phyloP scores from a whole-genome alignment of 2,888 invertebrate species.

The Cynaeus angustus region DNA sequence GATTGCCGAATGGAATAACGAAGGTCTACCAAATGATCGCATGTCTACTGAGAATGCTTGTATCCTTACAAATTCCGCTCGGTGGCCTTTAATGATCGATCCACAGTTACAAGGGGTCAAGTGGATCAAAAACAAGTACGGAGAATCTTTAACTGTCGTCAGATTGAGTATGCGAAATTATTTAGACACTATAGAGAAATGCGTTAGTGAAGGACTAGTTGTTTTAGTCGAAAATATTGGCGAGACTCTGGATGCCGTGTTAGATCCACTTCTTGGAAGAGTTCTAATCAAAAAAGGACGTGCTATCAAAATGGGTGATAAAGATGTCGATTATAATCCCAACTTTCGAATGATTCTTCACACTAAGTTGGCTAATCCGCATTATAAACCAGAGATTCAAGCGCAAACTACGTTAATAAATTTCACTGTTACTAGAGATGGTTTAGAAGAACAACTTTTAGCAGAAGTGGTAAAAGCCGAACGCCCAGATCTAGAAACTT shows the following conservation, averaged over 20 bases:
- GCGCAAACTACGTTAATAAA: conserved; percentile 96
- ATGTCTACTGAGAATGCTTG: conserved; percentile 98
- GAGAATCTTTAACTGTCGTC: conserved; percentile 82
- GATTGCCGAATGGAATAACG: conserved; percentile 96
- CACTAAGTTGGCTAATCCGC: conserved; percentile 95
- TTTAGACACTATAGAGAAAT: conserved; percentile 85
- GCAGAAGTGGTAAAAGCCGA: conserved; percentile 96
- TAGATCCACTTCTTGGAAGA: conserved; percentile 91
- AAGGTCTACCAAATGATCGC: conserved; percentile 91
- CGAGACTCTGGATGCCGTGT: conserved; percentile 91
- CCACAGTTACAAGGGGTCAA: conserved; percentile 91
- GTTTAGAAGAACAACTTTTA: conserved; percentile 91
- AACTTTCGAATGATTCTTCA: conserved; percentile 90
- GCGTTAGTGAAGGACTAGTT: conserved; percentile 79
- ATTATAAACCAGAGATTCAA: conserved; percentile 97
- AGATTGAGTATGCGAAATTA: conserved; percentile 88
- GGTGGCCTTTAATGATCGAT: conserved; percentile 97
- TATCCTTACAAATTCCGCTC: conserved; percentile 89
- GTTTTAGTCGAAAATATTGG: conserved; percentile 92
- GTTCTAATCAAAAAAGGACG: conserved; percentile 92
- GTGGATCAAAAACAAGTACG: conserved; percentile 95
- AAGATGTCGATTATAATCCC: conserved; percentile 91
- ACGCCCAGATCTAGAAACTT: conserved; percentile 90
- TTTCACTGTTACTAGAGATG: conserved; percentile 95
- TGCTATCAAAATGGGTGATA: conserved; percentile 89